These are phyloP conservation scores for Mormyrus iriodes DNA, from an alignment of 2,113 vertebrate genomes.

Conservation along the genomic window DNA sequence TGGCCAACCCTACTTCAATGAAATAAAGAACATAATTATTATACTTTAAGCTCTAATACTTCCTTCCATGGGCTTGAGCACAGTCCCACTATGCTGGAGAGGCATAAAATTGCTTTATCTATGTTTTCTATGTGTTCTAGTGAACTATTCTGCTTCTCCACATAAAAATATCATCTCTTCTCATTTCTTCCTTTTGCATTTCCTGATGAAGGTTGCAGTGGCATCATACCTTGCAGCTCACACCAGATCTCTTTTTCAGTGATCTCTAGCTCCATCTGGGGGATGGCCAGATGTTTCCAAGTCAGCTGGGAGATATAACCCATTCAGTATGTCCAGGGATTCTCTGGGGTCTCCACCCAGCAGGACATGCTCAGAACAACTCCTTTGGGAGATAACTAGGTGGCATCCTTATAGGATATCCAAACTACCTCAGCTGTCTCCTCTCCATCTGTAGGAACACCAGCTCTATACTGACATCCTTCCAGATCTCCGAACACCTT, in stretches of 20 bases:
- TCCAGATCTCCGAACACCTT: neutral
- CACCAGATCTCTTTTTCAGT: neutral
- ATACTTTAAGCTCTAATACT: constrained; percentile 9
- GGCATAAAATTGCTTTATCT: neutral
- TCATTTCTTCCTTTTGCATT: neutral
- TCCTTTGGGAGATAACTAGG: neutral
- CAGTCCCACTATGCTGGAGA: neutral
- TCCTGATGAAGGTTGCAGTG: neutral
- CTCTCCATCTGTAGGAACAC: neutral
- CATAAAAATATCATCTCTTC: neutral
- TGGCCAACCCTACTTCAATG: neutral
- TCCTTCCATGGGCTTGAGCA: neutral
- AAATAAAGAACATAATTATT: constrained; percentile 17
- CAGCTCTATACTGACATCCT: neutral
- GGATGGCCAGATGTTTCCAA: neutral
- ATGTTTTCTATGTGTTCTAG: neutral
- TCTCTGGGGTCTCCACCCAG: neutral
- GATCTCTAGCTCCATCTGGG: neutral
- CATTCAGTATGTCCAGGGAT: neutral
- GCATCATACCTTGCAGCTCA: neutral
- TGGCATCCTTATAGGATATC: neutral
- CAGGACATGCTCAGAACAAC: neutral
- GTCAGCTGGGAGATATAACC: neutral
- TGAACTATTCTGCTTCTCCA: neutral
- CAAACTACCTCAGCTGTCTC: neutral